Base-by-base conservation (phyloP, 2,113 vertebrate genomes). In the Xerus inauris region DNA sequence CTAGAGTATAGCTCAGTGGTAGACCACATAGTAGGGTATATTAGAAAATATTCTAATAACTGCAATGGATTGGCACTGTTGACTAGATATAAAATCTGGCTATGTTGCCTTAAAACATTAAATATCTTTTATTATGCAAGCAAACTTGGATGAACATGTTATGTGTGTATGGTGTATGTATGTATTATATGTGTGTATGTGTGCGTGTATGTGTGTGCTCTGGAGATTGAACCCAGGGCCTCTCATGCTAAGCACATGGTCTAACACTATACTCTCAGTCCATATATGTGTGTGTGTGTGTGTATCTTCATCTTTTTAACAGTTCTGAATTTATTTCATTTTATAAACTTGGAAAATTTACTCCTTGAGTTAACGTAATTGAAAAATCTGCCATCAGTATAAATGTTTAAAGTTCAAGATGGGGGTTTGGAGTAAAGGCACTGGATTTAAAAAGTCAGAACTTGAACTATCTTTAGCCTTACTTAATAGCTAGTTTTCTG, bases 281-380 rank as follows among this genome's bases (percentile, higher is more conserved):
- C 57, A 4, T 59, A 6, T 20, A 13, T 54, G 54, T 54, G 16
- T 57, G 20, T 57, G 20, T 40, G 17, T 40, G n/a, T 22, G 20
- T 40, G 20, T 40, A 10, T 14, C 7, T 38, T 13, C 7, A 38
- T 94, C 5, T 87, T 88, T 76, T 45, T 47, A 38, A 72, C 42
- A 80, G 20, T 47, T 85, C 47, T 79, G 76, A 91, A 72, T 93
- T 95, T 75, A 35, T 91, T 91, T 95, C 54, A 62, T 88, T 91
- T 91, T 94, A 73, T 84, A 62, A 91, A 80, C 32, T 93, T 83
- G 35, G 85, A 85, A 72, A 72, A 72, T 84, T 79, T 67, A 59
- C 6, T 30, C 47, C 35, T 20, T 89, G 20, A 40, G 51, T 93
- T 54, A 88, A 8, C 54, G 38, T 90, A 57, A 71, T 92, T 75